Evolutionary conservation across 2,888 invertebrate species (phyloP), one percentile per base, ranked within the genome.

Genomic region (Pseudococcus jackbeardsleyi): DNA sequence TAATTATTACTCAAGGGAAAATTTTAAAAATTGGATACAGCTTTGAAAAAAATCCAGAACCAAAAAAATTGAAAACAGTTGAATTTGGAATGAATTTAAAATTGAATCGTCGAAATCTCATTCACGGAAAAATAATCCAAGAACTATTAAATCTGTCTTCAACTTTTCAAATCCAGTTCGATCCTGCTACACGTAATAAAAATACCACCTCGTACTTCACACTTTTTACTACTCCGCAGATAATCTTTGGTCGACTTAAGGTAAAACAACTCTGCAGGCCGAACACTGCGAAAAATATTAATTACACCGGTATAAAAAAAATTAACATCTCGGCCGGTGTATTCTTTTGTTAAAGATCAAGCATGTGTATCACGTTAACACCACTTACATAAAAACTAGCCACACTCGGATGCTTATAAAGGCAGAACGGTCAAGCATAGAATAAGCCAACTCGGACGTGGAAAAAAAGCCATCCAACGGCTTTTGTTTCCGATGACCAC

Each of bases 301-400:
- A 72, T 72, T 72, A 72, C 33, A 72, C 33, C 6, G 17, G n/a
- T 17, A 82, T 82, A 82, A 82, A 82, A 82, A 46, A 11, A 42
- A 82, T 46, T 79, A 42, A 79, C 79, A 79, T 79, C 79, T n/a
- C 4, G 11, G 46, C 19, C 15, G 79, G 9, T 11, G 19, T 19
- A 33, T 82, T 82, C 79, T 82, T 82, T 82, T 82, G 79, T 82
- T 82, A 19, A 82, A 82, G 46, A 82, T 46, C 79, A 82, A 82
- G 79, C 79, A 82, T 82, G 79, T 82, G 79, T 82, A 82, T 82
- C 79, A 46, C 42, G 79, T 72, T 72, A 82, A 82, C 79, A 82
- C 11, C 46, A 82, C 79, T 82, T 46, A 42, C 46, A 46, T 82
- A 82, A 82, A 82, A 82, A 82, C 79, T 82, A 19, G 79, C 77